Evolutionary conservation across 92 coral and sea anemone species (phyloP), one percentile per base, ranked within the genome.

Genomic region (Actinostola sp.): DNA sequence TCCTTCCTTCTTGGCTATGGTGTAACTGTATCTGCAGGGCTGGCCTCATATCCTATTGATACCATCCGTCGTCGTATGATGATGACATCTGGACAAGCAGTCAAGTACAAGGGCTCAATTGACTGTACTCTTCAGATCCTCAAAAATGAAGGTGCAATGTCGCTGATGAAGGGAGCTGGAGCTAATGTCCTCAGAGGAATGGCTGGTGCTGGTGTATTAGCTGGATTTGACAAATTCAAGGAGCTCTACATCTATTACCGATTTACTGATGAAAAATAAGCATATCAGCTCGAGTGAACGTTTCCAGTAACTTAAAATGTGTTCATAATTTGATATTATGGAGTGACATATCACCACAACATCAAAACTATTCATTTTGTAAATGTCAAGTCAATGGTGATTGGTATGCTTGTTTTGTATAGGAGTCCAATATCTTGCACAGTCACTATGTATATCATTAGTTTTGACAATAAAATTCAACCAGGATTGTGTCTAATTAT

Each of bases 141-240:
- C 58, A 88, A 91, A 86, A 91, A 83, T 32, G 98, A 93, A 66
- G 98, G 98, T 13, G 83, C 88, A 7, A 69, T 93, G 97, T 93
- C 98, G 8, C 48, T 93, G 45, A 93, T 93, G 98, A 93, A 93
- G 86, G 98, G 98, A 31, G 98, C 98, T 15, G 98, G 98, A 32
- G 98, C 98, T 13, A 93, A 93, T 81, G 76, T 93, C 61, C 83
- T 93, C 76, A 89, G 98, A 82, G 98, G 98, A 50, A 92, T 93
- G 89, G 98, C 98, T n/a, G 98, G 98, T n/a, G 98, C 98, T 61
- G 98, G 98, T 66, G 98, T 93, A 19, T 86, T 93, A 34, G 97
- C 98, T 66, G 98, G 98, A 14, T 93, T 93, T 66, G 98, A 93
- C 78, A 86, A 93, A 78, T 93, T 93, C 87, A 93, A 93, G 92